phyloP scores from a whole-genome alignment of 2,888 invertebrate genomes.

The Cordylochernes scorpioides region DNA sequence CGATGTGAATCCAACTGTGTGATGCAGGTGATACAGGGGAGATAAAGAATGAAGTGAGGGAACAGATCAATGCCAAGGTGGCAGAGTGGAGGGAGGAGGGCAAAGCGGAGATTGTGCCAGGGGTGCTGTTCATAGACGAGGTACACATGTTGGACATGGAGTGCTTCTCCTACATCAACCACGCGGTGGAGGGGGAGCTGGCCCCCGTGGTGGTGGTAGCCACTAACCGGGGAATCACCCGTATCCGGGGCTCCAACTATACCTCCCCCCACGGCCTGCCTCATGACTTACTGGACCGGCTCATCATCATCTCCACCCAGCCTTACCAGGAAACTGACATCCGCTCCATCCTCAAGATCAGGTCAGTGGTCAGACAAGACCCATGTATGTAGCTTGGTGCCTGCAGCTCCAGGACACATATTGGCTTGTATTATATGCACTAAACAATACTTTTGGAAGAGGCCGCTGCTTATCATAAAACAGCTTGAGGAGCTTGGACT shows the following conservation, averaged over 20 bases:
- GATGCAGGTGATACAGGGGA: constrained; percentile 80
- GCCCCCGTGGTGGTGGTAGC: constrained; percentile 97
- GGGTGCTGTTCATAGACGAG: constrained; percentile 87
- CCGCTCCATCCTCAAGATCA: constrained; percentile 63
- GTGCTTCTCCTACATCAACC: constrained; percentile 90
- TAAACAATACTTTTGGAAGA: too few relatives aligned
- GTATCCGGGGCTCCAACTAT: constrained; percentile 78
- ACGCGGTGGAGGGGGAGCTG: constrained; percentile 86
- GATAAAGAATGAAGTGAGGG: constrained; percentile 85
- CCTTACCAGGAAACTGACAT: constrained; percentile 68
- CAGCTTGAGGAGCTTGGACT: too few relatives aligned
- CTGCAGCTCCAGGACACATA: too few relatives aligned
- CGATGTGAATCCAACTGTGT: too few relatives aligned
- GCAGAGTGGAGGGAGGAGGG: constrained; percentile 98
- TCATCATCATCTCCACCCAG: constrained; percentile 84
- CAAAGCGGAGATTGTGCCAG: constrained; percentile 93
- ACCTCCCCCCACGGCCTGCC: constrained; percentile 90
- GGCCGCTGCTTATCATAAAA: too few relatives aligned
- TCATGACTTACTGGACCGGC: constrained; percentile 72
- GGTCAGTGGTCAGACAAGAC: too few relatives aligned
- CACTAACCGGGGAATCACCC: constrained; percentile 78
- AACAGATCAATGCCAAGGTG: constrained; percentile 89
- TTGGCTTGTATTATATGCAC: too few relatives aligned
- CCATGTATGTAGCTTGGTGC: too few relatives aligned
- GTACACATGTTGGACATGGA: constrained; percentile 98